Percentiles rank a stretch among this genome's conserved stretches.
phyloP scores from a whole-genome alignment of 2,113 vertebrate genomes.

The Melanerpes aurifrons region DNA sequence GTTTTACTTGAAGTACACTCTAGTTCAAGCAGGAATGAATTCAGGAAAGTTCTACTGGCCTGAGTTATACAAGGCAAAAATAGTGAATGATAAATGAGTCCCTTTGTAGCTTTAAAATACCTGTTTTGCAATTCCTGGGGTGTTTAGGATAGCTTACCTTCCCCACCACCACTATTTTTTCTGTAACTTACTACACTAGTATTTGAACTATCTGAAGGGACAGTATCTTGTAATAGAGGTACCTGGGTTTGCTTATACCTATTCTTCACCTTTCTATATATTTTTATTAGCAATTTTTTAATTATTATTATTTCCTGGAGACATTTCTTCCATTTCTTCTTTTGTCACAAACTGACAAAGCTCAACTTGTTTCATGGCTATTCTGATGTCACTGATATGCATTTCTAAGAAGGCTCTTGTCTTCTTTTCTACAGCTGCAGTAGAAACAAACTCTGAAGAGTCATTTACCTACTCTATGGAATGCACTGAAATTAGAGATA shows the following conservation, averaged over 20 bases:
- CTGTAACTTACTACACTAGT: background rate
- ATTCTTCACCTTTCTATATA: background rate
- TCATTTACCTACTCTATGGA: background rate
- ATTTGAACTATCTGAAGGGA: background rate
- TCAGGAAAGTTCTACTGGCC: slow-evolving; percentile 32
- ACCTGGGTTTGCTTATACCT: background rate
- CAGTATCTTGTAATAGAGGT: background rate
- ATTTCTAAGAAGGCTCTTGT: slow-evolving; percentile 1
- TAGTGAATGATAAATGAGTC: background rate
- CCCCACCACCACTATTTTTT: background rate
- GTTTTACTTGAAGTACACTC: slow-evolving; percentile 31
- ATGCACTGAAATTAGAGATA: background rate
- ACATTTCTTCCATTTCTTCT: background rate
- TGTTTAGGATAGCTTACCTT: background rate
- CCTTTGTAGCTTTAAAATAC: background rate
- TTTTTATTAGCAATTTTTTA: background rate
- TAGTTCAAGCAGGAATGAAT: slow-evolving; percentile 43
- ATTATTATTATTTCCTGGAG: background rate
- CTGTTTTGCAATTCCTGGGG: background rate
- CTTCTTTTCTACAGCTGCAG: background rate
- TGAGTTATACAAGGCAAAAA: slow-evolving; percentile 7
- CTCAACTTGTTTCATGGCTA: background rate
- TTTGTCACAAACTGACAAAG: background rate
- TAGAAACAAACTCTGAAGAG: background rate
- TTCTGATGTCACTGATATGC: background rate